These are phyloP conservation scores for Cheilosia grossa DNA, from an alignment of 2,888 invertebrate genomes.

Conservation along the genomic window DNA sequence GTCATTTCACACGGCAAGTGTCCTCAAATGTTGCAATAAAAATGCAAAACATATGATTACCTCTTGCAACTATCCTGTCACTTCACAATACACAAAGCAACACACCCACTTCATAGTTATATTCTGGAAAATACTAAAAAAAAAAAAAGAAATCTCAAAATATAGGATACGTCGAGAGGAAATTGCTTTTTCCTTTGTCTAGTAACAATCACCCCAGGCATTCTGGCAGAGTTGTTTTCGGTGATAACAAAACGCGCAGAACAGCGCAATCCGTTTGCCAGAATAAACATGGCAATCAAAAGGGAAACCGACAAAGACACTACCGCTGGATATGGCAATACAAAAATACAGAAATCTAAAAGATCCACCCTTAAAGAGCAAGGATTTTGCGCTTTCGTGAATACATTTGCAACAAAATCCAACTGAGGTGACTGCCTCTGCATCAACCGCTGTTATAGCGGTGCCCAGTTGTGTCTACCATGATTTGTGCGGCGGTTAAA, in stretches of 20 bases:
- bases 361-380: constrained; percentile 10
- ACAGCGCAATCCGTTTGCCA: constrained; percentile 66
- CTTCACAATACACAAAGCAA: constrained; percentile 30
- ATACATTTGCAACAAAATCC: constrained; percentile 25
- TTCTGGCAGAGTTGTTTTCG: constrained; percentile 69
- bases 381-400: not conserved
- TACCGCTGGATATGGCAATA: constrained; percentile 19
- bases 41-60: constrained; percentile 75
- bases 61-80: constrained; percentile 60
- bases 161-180: constrained; percentile 67
- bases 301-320: constrained; percentile 46
- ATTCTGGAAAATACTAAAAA: constrained; percentile 26
- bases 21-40: constrained; percentile 74
- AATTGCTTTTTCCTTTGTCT: constrained; percentile 75
- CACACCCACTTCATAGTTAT: constrained; percentile 21
- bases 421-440: constrained; percentile 37
- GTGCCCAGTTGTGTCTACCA: constrained; percentile 4
- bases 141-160: constrained; percentile 31
- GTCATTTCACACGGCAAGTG: constrained; percentile 74
- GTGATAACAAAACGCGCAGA: constrained; percentile 69
- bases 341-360: constrained; percentile 18
- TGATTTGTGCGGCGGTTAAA: constrained; percentile 65
- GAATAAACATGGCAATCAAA: constrained; percentile 67
- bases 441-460: constrained; percentile 18
- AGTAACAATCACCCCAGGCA: constrained; percentile 70